Evolutionary conservation across 2,797 vertebrate genomes (phyloP).

Genomic region (Valencia hispanica): DNA sequence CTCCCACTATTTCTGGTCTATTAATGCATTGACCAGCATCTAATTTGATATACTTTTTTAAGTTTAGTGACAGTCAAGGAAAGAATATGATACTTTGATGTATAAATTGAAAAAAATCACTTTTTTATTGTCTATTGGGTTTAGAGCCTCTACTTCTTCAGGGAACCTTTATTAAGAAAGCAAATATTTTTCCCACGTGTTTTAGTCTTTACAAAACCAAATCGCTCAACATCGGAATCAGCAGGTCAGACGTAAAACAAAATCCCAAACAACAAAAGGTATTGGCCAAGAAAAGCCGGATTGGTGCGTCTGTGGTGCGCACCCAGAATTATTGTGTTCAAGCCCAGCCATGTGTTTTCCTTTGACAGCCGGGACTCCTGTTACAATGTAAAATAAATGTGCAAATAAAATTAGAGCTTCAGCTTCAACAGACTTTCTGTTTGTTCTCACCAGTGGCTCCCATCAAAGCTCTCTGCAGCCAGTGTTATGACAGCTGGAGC

Average conservation of each 20-base stretch:
- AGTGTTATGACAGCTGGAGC: conserved; percentile 94
- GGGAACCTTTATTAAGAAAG: too few relatives aligned
- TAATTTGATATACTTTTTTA: neutral
- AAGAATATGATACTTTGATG: neutral
- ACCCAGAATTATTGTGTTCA: neutral
- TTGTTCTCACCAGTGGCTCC: conserved; percentile 89
- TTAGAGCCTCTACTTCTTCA: too few relatives aligned
- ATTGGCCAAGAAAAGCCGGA: neutral
- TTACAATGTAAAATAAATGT: neutral
- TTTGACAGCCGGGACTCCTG: neutral
- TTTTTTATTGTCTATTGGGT: neutral
- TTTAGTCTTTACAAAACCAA: neutral
- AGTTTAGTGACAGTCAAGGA: neutral
- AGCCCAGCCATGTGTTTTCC: neutral
- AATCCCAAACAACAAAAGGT: neutral
- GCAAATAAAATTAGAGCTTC: neutral
- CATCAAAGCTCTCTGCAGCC: conserved; percentile 97
- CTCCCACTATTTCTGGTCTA: neutral
- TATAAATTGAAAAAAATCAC: neutral
- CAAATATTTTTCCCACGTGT: too few relatives aligned
- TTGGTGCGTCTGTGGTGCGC: neutral
- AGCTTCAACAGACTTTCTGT: conserved; percentile 20
- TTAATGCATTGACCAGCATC: neutral
- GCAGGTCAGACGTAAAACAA: neutral
- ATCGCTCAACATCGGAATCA: neutral